Percentiles rank a stretch among this genome's conserved stretches.
Conservation (phyloP, 1,140 invertebrate genomes). For the Aradophagus sp. region DNA sequence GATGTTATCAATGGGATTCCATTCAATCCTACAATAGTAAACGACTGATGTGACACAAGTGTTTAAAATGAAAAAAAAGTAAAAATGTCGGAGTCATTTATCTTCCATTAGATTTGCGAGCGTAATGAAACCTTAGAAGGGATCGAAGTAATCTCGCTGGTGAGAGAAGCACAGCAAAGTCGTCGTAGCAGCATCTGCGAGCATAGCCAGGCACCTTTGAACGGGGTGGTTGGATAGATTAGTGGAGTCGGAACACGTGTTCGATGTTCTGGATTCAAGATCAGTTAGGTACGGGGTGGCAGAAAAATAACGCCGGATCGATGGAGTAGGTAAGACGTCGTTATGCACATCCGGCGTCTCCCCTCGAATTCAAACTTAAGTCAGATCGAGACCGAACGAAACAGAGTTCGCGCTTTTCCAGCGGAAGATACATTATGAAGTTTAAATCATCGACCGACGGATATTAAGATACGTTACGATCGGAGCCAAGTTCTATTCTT, state of each 20-base stretch:
- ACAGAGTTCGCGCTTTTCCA: conserved; percentile 44
- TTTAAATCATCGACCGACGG: conserved; percentile 66
- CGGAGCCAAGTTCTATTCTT: conserved; percentile 57
- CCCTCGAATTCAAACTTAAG: conserved; percentile 62
- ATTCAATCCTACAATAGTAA: no score
- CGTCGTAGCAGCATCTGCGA: conserved; percentile 70
- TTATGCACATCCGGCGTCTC: conserved; percentile 71
- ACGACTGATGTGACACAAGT: no score
- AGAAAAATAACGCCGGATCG: conserved; percentile 70
- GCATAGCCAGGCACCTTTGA: conserved; percentile 59
- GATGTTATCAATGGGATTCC: no score
- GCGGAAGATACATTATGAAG: conserved; percentile 65
- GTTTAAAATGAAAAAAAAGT: no score
- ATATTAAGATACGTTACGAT: conserved; percentile 69
- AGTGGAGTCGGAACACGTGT: conserved; percentile 74
- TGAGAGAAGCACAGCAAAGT: conserved; percentile 53
- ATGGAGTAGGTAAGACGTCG: conserved; percentile 74
- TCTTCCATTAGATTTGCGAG: no score
- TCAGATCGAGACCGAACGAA: conserved; percentile 48
- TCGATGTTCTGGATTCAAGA: conserved; percentile 63
- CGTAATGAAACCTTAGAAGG: no score
- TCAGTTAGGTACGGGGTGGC: conserved; percentile 61
- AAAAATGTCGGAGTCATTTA: no score
- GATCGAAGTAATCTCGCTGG: conserved; percentile 17
- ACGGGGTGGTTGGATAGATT: conserved; percentile 66